A percentile compares a stretch with the other conserved stretches of the same genome.
These are phyloP conservation scores for Condylostylus longicornis DNA, from an alignment of 1,140 invertebrate genomes.

Conservation along the genomic window DNA sequence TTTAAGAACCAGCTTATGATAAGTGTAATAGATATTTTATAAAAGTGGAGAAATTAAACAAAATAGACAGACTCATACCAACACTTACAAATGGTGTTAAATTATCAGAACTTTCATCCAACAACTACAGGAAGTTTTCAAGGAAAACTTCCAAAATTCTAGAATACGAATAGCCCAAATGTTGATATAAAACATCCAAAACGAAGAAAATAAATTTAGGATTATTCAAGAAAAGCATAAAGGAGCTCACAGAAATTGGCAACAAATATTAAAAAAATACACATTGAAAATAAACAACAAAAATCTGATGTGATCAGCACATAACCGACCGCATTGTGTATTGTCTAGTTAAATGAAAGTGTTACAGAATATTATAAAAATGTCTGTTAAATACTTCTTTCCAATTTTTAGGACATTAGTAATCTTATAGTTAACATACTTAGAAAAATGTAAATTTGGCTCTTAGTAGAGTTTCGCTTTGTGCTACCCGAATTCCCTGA, in stretches of 20 bases:
- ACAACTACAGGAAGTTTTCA: conserved; percentile 4
- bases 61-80: conserved; percentile 1
- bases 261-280: too few species aligned
- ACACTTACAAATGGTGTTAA: conserved; percentile 7
- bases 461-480: too few species aligned
- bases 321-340: too few species aligned
- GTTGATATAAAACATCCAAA: conserved; percentile 3
- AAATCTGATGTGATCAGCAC: too few species aligned
- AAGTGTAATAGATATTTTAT: not conserved
- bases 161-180: conserved; percentile 7
- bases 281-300: too few species aligned
- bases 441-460: too few species aligned
- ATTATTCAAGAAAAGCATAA: conserved; percentile 5
- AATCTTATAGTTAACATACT: too few species aligned
- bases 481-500: too few species aligned
- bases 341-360: too few species aligned
- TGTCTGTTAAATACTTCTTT: too few species aligned
- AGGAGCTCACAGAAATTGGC: conserved; percentile 5
- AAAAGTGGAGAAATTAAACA: not conserved
- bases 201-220: conserved; percentile 1
- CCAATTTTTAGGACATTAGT: too few species aligned
- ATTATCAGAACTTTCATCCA: conserved; percentile 1
- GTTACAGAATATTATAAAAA: too few species aligned
- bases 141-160: conserved; percentile 4
- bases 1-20: conserved; percentile 4